phyloP scores from a whole-genome alignment of 2,888 invertebrate species.

The Epirrhoe alternata region DNA sequence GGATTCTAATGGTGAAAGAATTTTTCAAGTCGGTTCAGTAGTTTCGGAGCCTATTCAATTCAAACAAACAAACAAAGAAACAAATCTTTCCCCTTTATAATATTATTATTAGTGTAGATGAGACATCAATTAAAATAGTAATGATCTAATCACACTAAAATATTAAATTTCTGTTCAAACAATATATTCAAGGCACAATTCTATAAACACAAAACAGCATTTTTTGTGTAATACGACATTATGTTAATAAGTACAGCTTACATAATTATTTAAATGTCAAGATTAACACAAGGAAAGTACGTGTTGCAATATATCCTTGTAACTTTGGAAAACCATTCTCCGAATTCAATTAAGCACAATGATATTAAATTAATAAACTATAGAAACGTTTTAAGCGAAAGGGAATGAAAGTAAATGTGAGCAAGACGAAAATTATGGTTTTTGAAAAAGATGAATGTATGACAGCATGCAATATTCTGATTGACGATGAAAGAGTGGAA shows the following conservation, averaged over 20 bases:
- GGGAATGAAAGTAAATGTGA: no score
- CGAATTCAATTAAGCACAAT: slow-evolving; percentile 2
- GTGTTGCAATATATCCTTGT: slow-evolving; percentile 15
- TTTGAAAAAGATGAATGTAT: no score
- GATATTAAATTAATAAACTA: no score
- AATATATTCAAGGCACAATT: slow-evolving; percentile 4
- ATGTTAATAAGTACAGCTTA: slow-evolving; percentile 1
- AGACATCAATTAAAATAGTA: slow-evolving; percentile 20
- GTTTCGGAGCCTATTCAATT: no score
- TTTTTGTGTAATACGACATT: slow-evolving; percentile 4
- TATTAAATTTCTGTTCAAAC: slow-evolving; percentile 12
- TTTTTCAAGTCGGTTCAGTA: no score
- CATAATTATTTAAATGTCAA: slow-evolving; percentile 20
- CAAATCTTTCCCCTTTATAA: no score
- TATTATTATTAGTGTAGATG: neutral
- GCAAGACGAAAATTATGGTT: no score
- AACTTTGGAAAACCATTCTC: neutral
- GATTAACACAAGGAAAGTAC: slow-evolving; percentile 16
- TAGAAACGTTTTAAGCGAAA: no score
- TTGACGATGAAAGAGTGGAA: no score
- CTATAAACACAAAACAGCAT: slow-evolving; percentile 13
- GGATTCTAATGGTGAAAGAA: no score
- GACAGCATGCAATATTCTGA: no score
- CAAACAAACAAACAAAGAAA: no score
- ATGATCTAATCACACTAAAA: slow-evolving; percentile 19